Evolutionary conservation across 2,888 invertebrate genomes (phyloP), one percentile per base, ranked within the genome.

Genomic region (Trypoxylon attenuatum): DNA sequence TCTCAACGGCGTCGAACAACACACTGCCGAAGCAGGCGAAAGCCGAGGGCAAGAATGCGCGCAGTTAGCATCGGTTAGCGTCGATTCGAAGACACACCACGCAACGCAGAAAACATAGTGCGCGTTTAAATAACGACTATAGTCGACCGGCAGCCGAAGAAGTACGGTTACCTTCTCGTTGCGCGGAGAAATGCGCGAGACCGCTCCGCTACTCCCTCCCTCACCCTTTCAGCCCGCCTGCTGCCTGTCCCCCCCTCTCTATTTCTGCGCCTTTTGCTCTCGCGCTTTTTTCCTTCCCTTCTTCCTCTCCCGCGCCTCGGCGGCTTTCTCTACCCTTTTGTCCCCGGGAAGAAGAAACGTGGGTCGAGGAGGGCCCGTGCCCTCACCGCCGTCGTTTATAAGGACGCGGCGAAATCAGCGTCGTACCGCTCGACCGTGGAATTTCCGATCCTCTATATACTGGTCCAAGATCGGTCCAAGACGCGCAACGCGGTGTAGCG

Each of bases 141-240:
- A 74, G 75, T 60, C 59, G 61, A 56, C 46, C 23, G 60, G 64
- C 56, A 45, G 45, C 58, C 55, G 56, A 74, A 74, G 76, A 75
- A 74, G 66, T 63, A 72, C 61, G 41, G 65, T 43, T 47, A 75
- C 60, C 71, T 68, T 65, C 75, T 4, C 13, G 72, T 76, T 69
- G 72, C 69, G 73, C 71, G 69, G 65, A 72, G 65, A 74, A 63
- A 76, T 72, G 74, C 72, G 71, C 69, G 65, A 72, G 77, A 69
- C 54, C 71, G 72, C n/a, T n/a, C 60, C 42, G 46, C 58, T 42
- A 42, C 56, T 62, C 57, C 56, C 57, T 58, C 53, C 45, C 64
- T 65, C 41, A 50, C 39, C 46, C 6, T 41, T 59, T n/a, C n/a
- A n/a, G n/a, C n/a, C n/a, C n/a, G n/a, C n/a, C 13, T 4, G 33